Conservation (phyloP, 2,113 vertebrate genomes). For the Sylvilagus bachmani region DNA sequence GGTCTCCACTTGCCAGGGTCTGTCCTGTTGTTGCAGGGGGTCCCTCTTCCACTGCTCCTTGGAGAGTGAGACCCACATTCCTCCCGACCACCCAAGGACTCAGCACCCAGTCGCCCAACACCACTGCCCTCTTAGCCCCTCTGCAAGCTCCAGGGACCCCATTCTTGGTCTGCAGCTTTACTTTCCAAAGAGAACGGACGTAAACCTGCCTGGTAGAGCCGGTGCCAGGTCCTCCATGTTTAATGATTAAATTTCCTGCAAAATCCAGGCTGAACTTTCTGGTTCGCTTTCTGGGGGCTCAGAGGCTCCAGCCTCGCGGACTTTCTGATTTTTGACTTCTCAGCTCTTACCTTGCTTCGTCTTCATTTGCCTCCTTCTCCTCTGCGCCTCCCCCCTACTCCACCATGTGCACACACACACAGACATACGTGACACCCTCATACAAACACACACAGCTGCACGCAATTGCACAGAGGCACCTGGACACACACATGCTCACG, state of each 20-base stretch:
- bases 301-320: background rate
- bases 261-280: too few relatives aligned
- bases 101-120: accelerated
- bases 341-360: too few relatives aligned
- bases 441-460: too few relatives aligned
- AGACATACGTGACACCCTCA: too few relatives aligned
- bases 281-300: background rate
- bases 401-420: background rate
- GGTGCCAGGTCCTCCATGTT: background rate
- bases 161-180: background rate
- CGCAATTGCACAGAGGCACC: accelerated
- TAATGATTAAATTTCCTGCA: background rate
- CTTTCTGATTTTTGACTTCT: background rate
- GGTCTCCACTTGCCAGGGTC: too few relatives aligned
- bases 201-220: background rate
- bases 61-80: background rate
- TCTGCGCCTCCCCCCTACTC: too few relatives aligned
- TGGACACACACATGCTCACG: accelerated
- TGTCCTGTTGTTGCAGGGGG: background rate
- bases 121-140: background rate
- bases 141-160: accelerated
- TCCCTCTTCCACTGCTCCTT: too few relatives aligned
- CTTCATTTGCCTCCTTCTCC: background rate
- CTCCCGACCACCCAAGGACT: accelerated
- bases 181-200: background rate